Percentiles rank a stretch among this genome's conserved stretches.
These are phyloP conservation scores for Elephantulus edwardii DNA, from an alignment of 2,113 vertebrate species.

Conservation along the genomic window DNA sequence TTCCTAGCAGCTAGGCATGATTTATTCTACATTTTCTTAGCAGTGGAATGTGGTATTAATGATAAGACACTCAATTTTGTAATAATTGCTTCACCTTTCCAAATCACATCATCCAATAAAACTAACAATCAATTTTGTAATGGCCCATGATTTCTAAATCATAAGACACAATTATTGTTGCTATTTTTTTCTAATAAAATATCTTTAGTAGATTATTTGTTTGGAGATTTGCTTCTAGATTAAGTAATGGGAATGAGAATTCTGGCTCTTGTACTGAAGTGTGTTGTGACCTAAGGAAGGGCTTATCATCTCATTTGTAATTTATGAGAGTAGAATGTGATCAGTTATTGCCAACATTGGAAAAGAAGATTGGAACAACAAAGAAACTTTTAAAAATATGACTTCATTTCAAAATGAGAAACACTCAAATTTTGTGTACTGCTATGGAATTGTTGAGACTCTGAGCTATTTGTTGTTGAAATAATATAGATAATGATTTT, in stretches of 20 bases:
- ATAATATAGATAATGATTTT: neutral
- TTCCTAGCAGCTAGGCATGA: neutral
- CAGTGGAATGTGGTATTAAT: neutral
- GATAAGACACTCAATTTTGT: neutral
- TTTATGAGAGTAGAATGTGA: neutral
- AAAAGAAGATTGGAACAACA: neutral
- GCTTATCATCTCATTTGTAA: neutral
- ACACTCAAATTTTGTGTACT: neutral
- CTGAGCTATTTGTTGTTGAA: constrained; percentile 47
- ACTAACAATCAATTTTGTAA: neutral
- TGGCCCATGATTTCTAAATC: neutral
- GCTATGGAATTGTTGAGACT: neutral
- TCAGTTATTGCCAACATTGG: neutral
- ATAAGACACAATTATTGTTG: neutral
- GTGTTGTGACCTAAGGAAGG: neutral
- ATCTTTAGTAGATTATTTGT: neutral
- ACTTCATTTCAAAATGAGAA: neutral
- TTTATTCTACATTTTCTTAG: constrained; percentile 27
- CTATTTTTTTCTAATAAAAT: neutral
- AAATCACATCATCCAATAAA: neutral
- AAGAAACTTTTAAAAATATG: neutral
- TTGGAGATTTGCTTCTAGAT: neutral
- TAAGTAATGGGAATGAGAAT: constrained; percentile 4
- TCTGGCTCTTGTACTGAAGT: neutral
- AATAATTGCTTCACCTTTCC: neutral